phyloP scores from a whole-genome alignment of 2,113 vertebrate species.

The Arvicanthis niloticus region DNA sequence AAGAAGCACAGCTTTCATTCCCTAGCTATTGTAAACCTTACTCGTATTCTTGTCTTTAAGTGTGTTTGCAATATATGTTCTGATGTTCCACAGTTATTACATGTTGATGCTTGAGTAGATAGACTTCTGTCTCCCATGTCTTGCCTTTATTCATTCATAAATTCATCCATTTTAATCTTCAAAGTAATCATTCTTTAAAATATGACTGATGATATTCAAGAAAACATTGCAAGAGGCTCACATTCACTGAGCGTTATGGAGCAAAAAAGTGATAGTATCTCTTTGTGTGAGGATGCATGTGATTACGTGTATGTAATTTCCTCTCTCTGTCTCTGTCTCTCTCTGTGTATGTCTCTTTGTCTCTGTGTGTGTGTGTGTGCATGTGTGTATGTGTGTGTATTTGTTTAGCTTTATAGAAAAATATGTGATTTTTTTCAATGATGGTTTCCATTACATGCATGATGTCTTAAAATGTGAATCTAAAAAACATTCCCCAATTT shows the following conservation, averaged over 20 bases:
- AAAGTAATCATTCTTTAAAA: constrained; percentile 25
- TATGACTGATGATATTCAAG: constrained; percentile 47
- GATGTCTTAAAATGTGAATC: constrained; percentile 22
- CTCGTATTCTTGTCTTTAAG: constrained; percentile 31
- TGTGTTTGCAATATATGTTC: background rate
- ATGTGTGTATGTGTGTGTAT: background rate
- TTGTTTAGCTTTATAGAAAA: background rate
- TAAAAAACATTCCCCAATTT: background rate
- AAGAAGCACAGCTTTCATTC: no score
- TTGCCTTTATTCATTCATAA: constrained; percentile 51
- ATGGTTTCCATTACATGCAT: constrained; percentile 33
- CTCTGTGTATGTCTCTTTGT: no score
- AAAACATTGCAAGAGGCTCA: background rate
- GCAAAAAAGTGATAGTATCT: no score
- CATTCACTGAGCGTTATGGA: background rate
- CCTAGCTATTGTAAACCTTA: constrained; percentile 31
- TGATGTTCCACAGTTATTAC: background rate
- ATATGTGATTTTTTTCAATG: background rate
- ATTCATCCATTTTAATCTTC: constrained; percentile 40
- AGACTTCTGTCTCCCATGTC: background rate
- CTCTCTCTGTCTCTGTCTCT: no score
- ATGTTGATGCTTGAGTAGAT: background rate
- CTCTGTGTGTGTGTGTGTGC: no score
- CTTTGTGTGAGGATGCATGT: no score
- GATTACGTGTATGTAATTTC: no score